Base-by-base conservation (phyloP, 2,113 vertebrate species). In the Prinia subflava region DNA sequence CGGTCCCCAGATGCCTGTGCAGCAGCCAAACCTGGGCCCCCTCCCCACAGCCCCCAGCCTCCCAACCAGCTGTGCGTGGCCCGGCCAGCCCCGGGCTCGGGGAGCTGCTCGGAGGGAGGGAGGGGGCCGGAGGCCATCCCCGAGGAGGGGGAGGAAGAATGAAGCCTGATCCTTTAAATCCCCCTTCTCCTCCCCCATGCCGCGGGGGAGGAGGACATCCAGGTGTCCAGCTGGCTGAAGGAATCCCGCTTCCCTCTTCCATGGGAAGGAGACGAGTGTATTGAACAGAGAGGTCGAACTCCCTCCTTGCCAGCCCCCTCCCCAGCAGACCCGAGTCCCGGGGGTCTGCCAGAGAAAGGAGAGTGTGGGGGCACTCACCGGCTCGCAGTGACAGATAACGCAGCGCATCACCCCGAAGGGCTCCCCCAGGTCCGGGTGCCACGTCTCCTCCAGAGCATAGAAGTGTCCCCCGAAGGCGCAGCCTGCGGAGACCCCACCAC, bases 371-470 rank as follows among this genome's bases (percentile, higher is more conserved):
- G 30, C 74, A 97, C 98, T 98, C 96, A 99, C 99, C 77, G 98
- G 96, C 81, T 99, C 99, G 30, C 99, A 99, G 96, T 98, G 94
- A 94, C 99, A 99, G 96, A 99, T 97, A 79, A 99, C 98, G 17
- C 99, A 99, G 97, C 98, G 98, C 99, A 99, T 99, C 91, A 99
- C 96, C 39, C 99, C 99, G 42, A 99, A 99, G 23, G 99, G 99
- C 84, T 99, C 99, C 41, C 99, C 99, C 22, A 99, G 97, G 83
- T 99, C 99, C 69, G 99, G 99, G 95, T 99, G 99, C 99, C 99
- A 99, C 35, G 98, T 98, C 95, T 99, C 99, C 64, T 99, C 99
- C 97, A 99, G 96, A 19, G 98, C 98, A 71, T 99, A 99, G 90
- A 98, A 98, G 11, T 97, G 98, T 13, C 98, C 98, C 73, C 99